Evolutionary conservation across 1,140 invertebrate species (phyloP).

Genomic region (Heliconius hermathena): DNA sequence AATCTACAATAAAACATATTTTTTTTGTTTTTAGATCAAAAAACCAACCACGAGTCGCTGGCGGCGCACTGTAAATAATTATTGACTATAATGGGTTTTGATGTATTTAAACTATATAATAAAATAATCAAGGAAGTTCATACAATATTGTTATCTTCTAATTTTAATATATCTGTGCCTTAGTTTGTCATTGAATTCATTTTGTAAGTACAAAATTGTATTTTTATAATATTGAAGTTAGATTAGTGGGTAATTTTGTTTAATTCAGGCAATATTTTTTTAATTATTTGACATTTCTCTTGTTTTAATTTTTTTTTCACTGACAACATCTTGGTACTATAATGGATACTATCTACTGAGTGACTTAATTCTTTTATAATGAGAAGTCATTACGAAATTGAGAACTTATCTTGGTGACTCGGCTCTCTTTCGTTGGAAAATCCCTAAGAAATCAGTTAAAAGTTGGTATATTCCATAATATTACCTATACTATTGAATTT

Average conservation of each 20-base stretch:
- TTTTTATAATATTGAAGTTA: neutral
- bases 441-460: neutral
- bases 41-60: slow-evolving; percentile 26
- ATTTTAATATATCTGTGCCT: neutral
- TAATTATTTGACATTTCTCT: neutral
- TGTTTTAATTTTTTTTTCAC: too few relatives aligned
- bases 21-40: neutral
- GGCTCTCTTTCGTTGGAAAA: neutral
- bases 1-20: too few relatives aligned
- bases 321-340: neutral
- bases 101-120: neutral
- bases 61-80: slow-evolving; percentile 39
- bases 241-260: neutral
- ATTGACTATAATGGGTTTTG: neutral
- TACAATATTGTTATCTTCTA: neutral
- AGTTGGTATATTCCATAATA: neutral
- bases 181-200: neutral
- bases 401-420: too few relatives aligned
- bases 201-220: slow-evolving; percentile 10
- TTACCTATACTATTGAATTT: slow-evolving; percentile 1
- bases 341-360: neutral
- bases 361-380: too few relatives aligned
- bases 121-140: neutral
- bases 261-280: neutral
- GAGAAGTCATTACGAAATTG: too few relatives aligned